Percentiles rank a stretch among this genome's conserved stretches.
Evolutionary conservation across 2,113 vertebrate species (phyloP).

Genomic region (Onychostoma macrolepis): DNA sequence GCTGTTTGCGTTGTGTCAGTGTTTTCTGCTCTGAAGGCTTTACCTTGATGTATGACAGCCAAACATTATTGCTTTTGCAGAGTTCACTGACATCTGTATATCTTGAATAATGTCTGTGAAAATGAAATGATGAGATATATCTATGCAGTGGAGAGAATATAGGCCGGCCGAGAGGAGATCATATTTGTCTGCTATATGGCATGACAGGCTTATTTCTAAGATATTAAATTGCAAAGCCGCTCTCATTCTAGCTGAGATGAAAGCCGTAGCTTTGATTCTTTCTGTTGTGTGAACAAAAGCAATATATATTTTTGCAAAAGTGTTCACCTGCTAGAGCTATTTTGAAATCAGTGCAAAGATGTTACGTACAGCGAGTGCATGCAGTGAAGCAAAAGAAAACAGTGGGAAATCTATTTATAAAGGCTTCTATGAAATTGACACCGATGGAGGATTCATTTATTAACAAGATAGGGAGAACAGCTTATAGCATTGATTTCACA

Average conservation of each 20-base stretch:
- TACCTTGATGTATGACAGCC: slow-evolving; percentile 22
- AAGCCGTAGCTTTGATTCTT: not conserved
- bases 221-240: slow-evolving; percentile 37
- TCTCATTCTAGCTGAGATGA: slow-evolving; percentile 9
- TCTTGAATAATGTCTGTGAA: slow-evolving; percentile 36
- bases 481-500: not conserved
- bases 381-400: not conserved
- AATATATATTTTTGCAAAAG: slow-evolving; percentile 8
- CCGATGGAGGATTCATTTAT: not conserved
- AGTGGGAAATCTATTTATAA: not conserved
- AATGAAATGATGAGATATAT: slow-evolving; percentile 32
- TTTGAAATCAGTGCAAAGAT: slow-evolving; percentile 6
- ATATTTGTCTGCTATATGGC: slow-evolving; percentile 20
- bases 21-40: not conserved
- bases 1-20: not conserved
- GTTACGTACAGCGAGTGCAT: not conserved
- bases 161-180: not conserved
- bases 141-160: slow-evolving; percentile 4
- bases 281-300: slow-evolving; percentile 18
- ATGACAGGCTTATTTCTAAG: slow-evolving; percentile 25
- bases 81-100: slow-evolving; percentile 41
- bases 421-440: not conserved
- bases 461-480: not conserved
- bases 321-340: not conserved
- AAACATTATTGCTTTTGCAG: slow-evolving; percentile 45